These are phyloP conservation scores for Lagodon rhomboides DNA, from an alignment of 2,797 vertebrate genomes.

Conservation along the genomic window DNA sequence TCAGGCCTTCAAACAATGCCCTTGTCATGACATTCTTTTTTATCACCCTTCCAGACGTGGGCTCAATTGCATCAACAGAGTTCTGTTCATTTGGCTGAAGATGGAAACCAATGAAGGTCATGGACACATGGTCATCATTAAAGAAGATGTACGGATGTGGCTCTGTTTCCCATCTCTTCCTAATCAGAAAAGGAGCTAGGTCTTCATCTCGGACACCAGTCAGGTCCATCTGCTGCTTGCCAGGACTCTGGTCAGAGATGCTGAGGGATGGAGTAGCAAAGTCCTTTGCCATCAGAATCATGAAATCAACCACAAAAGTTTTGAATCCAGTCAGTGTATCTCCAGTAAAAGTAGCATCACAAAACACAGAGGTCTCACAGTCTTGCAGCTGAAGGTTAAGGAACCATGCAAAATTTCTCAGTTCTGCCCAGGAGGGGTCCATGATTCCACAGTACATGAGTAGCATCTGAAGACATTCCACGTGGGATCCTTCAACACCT, in stretches of 20 bases:
- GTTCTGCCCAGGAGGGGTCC: constrained; percentile 95
- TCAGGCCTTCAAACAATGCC: constrained; percentile 86
- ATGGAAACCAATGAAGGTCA: constrained; percentile 99
- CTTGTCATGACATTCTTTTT: constrained; percentile 87
- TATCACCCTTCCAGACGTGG: constrained; percentile 82
- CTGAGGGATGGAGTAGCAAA: constrained; percentile 95
- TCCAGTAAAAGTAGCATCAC: constrained; percentile 83
- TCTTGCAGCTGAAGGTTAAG: constrained; percentile 92
- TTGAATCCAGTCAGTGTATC: constrained; percentile 94
- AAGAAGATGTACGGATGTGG: constrained; percentile 98
- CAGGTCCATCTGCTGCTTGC: constrained; percentile 73
- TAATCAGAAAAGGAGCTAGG: constrained; percentile 91
- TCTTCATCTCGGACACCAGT: constrained; percentile 87
- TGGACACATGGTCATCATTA: constrained; percentile 91
- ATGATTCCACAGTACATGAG: constrained; percentile 92
- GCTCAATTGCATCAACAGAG: constrained; percentile 89
- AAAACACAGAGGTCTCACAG: constrained; percentile 94
- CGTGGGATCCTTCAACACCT: constrained; percentile 87
- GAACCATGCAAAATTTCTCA: constrained; percentile 94
- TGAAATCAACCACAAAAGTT: constrained; percentile 95
- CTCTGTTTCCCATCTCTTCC: constrained; percentile 95
- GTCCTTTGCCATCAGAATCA: constrained; percentile 98
- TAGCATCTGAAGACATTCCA: constrained; percentile 91
- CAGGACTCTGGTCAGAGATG: constrained; percentile 94
- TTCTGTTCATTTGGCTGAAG: constrained; percentile 73